Conservation (phyloP, 2,113 vertebrate genomes). For the Setophaga kirtlandii region DNA sequence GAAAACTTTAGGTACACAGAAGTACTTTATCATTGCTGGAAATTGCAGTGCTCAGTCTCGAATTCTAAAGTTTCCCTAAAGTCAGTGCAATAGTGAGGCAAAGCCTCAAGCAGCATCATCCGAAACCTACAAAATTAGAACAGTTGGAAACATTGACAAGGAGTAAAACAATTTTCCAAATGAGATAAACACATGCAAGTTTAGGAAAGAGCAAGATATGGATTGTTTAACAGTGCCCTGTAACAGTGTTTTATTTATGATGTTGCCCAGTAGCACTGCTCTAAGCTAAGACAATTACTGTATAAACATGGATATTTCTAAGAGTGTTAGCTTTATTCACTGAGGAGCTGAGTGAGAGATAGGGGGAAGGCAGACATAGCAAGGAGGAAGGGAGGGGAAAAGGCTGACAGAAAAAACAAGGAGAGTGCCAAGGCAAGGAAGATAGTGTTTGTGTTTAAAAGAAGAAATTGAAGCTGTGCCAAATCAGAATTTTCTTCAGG, state of each 20-base stretch:
- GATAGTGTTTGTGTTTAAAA: slow-evolving; percentile 54
- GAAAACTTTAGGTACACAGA: neutral
- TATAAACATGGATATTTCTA: neutral
- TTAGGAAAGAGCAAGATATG: neutral
- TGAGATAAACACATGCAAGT: neutral
- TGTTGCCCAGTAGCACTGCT: neutral
- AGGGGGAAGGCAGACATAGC: neutral
- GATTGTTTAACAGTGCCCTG: neutral
- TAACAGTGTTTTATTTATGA: slow-evolving; percentile 5
- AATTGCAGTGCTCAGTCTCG: neutral
- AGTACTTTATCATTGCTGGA: neutral
- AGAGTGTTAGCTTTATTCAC: neutral
- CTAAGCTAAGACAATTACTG: neutral
- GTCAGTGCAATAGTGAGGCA: neutral
- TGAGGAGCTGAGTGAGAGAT: neutral
- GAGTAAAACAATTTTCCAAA: neutral
- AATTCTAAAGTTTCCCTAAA: neutral
- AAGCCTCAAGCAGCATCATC: neutral
- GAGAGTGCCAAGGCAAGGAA: slow-evolving; percentile 11
- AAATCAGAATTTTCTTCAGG: slow-evolving; percentile 46
- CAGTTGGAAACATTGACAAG: neutral
- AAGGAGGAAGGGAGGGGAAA: neutral
- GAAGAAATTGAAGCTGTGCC: slow-evolving; percentile 20
- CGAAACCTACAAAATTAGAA: neutral
- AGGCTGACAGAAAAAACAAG: slow-evolving; percentile 56